These are phyloP conservation scores for Mirounga angustirostris DNA, from an alignment of 2,113 vertebrate genomes.

Conservation along the genomic window DNA sequence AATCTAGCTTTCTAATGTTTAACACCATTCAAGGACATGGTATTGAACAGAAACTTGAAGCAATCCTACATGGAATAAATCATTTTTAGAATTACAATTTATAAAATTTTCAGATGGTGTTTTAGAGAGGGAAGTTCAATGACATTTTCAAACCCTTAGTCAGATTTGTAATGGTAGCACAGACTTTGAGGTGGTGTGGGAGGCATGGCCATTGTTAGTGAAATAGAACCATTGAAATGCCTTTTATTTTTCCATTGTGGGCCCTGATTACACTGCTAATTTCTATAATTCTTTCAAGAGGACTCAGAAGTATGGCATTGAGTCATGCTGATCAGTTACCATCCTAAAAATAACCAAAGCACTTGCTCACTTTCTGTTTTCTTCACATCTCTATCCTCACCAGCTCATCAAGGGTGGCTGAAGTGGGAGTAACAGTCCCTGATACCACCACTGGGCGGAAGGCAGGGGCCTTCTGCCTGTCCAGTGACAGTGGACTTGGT, in stretches of 20 bases:
- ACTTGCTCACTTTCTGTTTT: not conserved
- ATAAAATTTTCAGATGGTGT: not conserved
- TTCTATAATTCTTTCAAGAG: too few species aligned
- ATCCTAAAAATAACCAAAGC: not conserved
- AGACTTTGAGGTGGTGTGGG: not conserved
- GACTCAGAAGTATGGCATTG: too few species aligned
- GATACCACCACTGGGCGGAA: slow-evolving; percentile 96
- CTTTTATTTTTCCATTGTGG: not conserved
- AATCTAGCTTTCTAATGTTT: not conserved
- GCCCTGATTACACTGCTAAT: not conserved
- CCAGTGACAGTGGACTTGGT: slow-evolving; percentile 89
- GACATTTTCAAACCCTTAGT: not conserved
- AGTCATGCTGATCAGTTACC: not conserved
- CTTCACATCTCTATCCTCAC: not conserved
- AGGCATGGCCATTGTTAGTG: too few species aligned
- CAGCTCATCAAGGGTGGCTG: slow-evolving; percentile 88
- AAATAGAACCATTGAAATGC: not conserved
- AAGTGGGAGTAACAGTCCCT: slow-evolving; percentile 88
- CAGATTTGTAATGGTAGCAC: not conserved
- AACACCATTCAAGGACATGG: not conserved
- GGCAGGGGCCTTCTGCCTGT: slow-evolving; percentile 91
- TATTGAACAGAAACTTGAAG: not conserved
- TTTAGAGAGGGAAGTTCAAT: not conserved
- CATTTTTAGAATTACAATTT: not conserved
- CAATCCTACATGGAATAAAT: not conserved